A percentile compares a stretch with the other conserved stretches of the same genome.
Evolutionary conservation across 2,113 vertebrate species (phyloP).

Genomic region (Morphnarchus princeps): DNA sequence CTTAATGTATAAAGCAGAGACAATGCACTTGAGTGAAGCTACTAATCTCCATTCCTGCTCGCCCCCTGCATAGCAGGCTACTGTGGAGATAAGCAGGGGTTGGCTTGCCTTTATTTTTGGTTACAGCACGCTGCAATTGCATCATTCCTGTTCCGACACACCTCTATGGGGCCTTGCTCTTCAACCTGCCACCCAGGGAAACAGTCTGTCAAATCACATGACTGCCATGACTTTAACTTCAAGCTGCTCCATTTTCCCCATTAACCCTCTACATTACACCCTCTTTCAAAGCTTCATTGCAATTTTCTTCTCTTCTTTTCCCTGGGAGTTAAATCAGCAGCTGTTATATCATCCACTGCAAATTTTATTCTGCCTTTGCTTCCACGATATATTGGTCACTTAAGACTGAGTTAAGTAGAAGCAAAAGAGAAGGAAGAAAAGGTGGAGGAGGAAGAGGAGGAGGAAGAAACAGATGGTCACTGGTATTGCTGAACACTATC

Average conservation of each 20-base stretch:
- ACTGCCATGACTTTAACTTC: neutral
- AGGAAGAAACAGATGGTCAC: conserved; percentile 11
- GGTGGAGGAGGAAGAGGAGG: neutral
- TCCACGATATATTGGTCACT: neutral
- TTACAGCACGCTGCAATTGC: neutral
- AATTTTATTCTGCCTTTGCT: neutral
- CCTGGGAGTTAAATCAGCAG: neutral
- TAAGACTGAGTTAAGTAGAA: neutral
- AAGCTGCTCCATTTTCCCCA: neutral
- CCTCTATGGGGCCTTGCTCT: neutral
- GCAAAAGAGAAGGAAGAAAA: neutral
- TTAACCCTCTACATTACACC: neutral
- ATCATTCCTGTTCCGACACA: neutral
- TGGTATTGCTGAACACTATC: neutral
- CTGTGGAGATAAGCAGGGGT: neutral
- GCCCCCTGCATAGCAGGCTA: neutral
- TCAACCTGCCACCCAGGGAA: neutral
- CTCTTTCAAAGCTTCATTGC: neutral
- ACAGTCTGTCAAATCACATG: neutral
- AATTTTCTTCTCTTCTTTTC: neutral
- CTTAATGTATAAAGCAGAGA: neutral
- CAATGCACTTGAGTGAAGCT: neutral
- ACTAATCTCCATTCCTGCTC: neutral
- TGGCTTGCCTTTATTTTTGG: neutral
- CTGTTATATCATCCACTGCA: neutral